A percentile compares a stretch with the other conserved stretches of the same genome.
phyloP scores from a whole-genome alignment of 2,888 invertebrate genomes.

The Epistrophe grossulariae region DNA sequence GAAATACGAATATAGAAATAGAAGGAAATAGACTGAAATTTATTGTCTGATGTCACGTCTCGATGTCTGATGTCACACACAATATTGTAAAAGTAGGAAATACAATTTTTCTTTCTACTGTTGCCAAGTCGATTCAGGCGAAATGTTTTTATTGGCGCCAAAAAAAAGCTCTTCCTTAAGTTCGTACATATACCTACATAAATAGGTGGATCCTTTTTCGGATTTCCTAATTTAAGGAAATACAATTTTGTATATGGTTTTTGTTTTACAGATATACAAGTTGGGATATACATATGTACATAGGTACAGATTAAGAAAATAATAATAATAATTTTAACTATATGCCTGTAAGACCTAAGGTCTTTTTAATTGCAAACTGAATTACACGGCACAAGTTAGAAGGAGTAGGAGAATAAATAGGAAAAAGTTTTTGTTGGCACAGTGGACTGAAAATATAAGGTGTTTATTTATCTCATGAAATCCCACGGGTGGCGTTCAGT shows the following conservation, averaged over 20 bases:
- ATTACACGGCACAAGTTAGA: too few relatives aligned
- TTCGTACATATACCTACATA: not conserved
- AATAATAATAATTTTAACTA: too few relatives aligned
- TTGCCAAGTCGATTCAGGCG: slow-evolving; percentile 30
- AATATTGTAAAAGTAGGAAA: slow-evolving; percentile 28
- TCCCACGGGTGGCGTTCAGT: too few relatives aligned
- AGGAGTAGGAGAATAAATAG: too few relatives aligned
- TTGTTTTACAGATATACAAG: not conserved
- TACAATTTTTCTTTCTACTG: slow-evolving; percentile 24
- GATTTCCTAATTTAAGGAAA: slow-evolving; percentile 13
- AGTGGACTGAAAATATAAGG: too few relatives aligned
- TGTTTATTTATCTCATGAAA: too few relatives aligned
- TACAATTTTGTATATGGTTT: not conserved
- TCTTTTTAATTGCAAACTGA: too few relatives aligned
- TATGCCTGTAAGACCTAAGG: too few relatives aligned
- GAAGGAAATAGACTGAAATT: slow-evolving; percentile 56
- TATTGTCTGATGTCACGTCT: slow-evolving; percentile 70
- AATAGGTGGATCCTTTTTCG: slow-evolving; percentile 27
- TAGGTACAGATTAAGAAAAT: too few relatives aligned
- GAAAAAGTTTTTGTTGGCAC: too few relatives aligned
- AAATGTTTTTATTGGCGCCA: slow-evolving; percentile 57
- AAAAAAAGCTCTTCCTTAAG: slow-evolving; percentile 27
- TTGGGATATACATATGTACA: too few relatives aligned
- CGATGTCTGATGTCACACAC: slow-evolving; percentile 65
- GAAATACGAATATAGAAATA: slow-evolving; percentile 28